These are phyloP conservation scores for Sceloporus undulatus DNA, from an alignment of 2,113 vertebrate genomes.

Conservation along the genomic window DNA sequence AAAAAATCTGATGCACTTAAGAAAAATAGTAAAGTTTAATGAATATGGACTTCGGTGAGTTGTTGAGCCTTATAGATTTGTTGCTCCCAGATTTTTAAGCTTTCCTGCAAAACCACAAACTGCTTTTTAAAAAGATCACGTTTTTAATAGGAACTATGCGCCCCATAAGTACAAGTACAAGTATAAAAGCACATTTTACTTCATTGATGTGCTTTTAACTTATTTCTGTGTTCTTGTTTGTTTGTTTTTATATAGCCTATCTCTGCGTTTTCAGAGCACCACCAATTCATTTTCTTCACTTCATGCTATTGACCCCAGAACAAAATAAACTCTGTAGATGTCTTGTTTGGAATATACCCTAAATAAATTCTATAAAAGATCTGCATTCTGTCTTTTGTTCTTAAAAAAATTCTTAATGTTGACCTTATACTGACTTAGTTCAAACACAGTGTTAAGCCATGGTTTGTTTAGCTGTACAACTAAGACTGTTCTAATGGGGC, in stretches of 20 bases:
- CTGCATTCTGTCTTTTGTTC: background rate
- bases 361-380: background rate
- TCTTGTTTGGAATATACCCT: background rate
- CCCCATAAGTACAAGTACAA: background rate
- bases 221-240: background rate
- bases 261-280: background rate
- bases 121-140: background rate
- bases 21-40: background rate
- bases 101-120: background rate
- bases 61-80: background rate
- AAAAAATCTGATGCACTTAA: background rate
- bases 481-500: background rate
- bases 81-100: background rate
- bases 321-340: background rate
- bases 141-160: background rate
- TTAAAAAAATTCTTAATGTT: background rate
- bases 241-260: background rate
- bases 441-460: background rate
- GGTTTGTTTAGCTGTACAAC: background rate
- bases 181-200: background rate
- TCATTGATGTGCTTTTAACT: background rate
- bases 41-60: background rate
- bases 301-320: background rate
- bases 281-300: background rate
- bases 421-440: background rate